Evolutionary conservation across 2,797 vertebrate genomes (phyloP).

Genomic region (Gymnopithys bicolor): DNA sequence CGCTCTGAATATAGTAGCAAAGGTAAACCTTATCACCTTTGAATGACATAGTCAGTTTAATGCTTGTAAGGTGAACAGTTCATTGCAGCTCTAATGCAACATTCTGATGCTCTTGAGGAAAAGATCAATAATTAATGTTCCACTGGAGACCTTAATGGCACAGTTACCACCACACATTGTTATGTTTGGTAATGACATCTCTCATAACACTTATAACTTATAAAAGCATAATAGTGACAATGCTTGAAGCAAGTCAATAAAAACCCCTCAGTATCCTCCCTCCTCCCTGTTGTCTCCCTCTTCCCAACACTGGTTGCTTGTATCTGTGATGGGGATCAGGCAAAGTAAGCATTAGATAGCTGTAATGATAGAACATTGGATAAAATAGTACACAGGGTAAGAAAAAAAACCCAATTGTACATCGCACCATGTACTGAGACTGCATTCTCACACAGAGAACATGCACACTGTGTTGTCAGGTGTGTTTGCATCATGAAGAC

Average conservation of each 20-base stretch:
- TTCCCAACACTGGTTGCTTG: neutral
- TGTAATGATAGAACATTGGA: neutral
- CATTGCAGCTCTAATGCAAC: constrained; percentile 23
- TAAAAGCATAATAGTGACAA: constrained; percentile 35
- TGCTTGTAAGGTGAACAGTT: constrained; percentile 62
- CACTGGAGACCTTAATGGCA: constrained; percentile 56
- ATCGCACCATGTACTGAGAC: neutral
- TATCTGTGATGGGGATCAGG: neutral
- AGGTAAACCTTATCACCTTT: constrained; percentile 51
- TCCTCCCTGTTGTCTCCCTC: neutral
- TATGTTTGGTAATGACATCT: constrained; percentile 34
- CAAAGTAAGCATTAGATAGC: neutral
- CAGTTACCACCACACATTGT: constrained; percentile 38
- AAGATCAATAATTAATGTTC: constrained; percentile 70
- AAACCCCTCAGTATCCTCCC: neutral
- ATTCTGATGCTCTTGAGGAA: constrained; percentile 55
- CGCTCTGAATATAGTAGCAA: neutral
- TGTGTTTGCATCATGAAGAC: neutral
- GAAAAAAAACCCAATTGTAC: neutral
- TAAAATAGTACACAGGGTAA: neutral
- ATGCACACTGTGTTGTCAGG: neutral
- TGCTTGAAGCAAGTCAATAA: constrained; percentile 18
- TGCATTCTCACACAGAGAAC: neutral
- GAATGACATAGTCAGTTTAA: constrained; percentile 36
- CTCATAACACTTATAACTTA: constrained; percentile 47